Percentiles rank a stretch among this genome's conserved stretches.
Evolutionary conservation across 2,888 invertebrate species (phyloP).

Genomic region (Timema podura): DNA sequence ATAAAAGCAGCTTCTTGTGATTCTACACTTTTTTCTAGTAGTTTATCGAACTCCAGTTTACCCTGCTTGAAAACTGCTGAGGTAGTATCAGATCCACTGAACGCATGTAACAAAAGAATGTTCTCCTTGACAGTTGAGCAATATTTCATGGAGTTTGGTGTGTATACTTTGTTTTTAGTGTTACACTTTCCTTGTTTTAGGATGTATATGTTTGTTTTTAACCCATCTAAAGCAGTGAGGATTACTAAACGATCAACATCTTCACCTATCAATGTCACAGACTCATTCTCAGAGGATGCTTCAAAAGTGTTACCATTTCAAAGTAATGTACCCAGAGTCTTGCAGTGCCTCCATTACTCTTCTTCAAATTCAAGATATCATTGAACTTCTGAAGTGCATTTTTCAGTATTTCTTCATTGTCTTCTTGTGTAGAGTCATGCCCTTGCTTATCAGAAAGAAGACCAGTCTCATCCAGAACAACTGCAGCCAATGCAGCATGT

Average conservation of each 20-base stretch:
- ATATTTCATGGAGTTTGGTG: not conserved
- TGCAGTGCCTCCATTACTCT: too few species aligned
- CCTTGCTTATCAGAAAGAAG: too few species aligned
- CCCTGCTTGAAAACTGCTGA: not conserved
- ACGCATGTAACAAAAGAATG: not conserved
- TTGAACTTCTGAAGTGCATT: too few species aligned
- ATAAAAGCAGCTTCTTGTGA: not conserved
- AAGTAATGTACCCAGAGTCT: too few species aligned
- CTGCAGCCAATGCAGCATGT: too few species aligned
- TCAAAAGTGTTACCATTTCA: too few species aligned
- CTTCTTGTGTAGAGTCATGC: too few species aligned
- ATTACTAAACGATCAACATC: not conserved
- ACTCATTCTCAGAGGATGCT: not conserved
- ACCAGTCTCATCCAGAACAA: too few species aligned
- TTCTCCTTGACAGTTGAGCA: not conserved
- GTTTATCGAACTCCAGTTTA: not conserved
- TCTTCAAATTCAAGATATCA: too few species aligned
- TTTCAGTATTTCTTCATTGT: too few species aligned
- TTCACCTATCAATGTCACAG: not conserved
- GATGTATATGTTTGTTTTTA: not conserved
- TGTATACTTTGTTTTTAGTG: not conserved
- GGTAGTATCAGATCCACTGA: not conserved
- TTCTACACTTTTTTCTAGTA: not conserved
- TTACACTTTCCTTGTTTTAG: not conserved
- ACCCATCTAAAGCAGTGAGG: not conserved